Conservation (phyloP, 1,140 invertebrate genomes). For the Cyclargus thomasi region DNA sequence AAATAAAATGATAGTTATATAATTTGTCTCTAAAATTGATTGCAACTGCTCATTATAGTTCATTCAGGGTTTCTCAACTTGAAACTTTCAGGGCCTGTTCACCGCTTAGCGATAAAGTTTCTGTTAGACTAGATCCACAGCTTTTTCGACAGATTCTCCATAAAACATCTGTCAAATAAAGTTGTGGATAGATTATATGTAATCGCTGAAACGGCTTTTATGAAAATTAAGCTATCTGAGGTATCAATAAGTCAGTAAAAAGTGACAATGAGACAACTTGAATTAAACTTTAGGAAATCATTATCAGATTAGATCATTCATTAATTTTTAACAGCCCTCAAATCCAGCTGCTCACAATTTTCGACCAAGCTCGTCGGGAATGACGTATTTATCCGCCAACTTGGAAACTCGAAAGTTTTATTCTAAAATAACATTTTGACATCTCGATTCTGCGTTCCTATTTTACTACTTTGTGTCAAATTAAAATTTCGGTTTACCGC, state of each 20-base stretch:
- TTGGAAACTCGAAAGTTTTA: conserved; percentile 19
- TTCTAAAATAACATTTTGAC: background rate
- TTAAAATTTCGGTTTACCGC: background rate
- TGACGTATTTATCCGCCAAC: conserved; percentile 67
- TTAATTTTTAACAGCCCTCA: conserved; percentile 68
- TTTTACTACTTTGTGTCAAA: conserved; percentile 1
- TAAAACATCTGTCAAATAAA: no score
- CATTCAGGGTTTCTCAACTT: conserved; percentile 46
- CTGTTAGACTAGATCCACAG: no score
- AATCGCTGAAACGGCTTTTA: conserved; percentile 29
- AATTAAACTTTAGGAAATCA: conserved; percentile 70
- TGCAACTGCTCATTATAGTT: conserved; percentile 32
- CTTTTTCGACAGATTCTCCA: no score
- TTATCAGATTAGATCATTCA: conserved; percentile 74
- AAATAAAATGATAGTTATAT: no score
- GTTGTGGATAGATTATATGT: no score
- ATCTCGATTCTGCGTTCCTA: background rate
- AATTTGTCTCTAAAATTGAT: background rate
- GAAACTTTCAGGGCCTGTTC: no score
- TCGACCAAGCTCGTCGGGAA: conserved; percentile 47
- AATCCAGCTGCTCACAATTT: conserved; percentile 64
- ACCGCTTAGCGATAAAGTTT: no score
- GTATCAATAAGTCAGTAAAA: conserved; percentile 54
- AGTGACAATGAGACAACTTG: conserved; percentile 64
- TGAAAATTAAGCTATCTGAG: conserved; percentile 56